Conservation (phyloP, 2,797 vertebrate genomes). For the Mallotus villosus region DNA sequence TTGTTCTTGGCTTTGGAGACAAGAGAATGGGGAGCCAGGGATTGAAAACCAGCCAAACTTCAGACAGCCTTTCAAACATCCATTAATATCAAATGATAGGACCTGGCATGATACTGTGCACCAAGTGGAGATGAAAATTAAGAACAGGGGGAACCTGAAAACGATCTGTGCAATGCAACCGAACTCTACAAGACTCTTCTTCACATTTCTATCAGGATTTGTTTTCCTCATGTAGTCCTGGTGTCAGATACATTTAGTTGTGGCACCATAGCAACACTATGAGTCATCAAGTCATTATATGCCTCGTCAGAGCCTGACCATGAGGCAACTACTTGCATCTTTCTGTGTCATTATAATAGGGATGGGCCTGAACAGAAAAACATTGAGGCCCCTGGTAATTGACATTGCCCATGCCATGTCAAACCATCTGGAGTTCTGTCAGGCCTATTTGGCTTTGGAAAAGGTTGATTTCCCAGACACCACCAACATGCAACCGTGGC, state of each 20-base stretch:
- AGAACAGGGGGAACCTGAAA: constrained; percentile 34
- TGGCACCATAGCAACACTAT: constrained; percentile 36
- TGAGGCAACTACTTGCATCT: neutral
- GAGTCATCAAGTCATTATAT: constrained; percentile 69
- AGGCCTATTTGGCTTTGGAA: too few relatives aligned
- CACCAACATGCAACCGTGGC: too few relatives aligned
- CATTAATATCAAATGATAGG: constrained; percentile 38
- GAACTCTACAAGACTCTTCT: constrained; percentile 23
- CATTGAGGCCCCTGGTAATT: neutral
- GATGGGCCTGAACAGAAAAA: constrained; percentile 9
- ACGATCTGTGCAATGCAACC: constrained; percentile 20
- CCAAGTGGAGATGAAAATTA: constrained; percentile 4
- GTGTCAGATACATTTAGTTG: constrained; percentile 61
- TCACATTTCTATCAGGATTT: constrained; percentile 44
- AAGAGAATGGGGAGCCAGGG: neutral
- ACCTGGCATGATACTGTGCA: constrained; percentile 6
- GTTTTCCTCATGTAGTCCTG: constrained; percentile 48
- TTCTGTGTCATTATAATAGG: neutral
- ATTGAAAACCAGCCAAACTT: constrained; percentile 18
- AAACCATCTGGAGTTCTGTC: neutral
- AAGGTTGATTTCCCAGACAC: too few relatives aligned
- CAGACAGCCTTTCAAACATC: constrained; percentile 33
- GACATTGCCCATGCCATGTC: neutral
- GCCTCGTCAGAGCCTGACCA: neutral
- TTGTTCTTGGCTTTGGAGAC: constrained; percentile 22